These are phyloP conservation scores for Martes flavigula DNA, from an alignment of 2,797 vertebrate genomes.

Conservation along the genomic window DNA sequence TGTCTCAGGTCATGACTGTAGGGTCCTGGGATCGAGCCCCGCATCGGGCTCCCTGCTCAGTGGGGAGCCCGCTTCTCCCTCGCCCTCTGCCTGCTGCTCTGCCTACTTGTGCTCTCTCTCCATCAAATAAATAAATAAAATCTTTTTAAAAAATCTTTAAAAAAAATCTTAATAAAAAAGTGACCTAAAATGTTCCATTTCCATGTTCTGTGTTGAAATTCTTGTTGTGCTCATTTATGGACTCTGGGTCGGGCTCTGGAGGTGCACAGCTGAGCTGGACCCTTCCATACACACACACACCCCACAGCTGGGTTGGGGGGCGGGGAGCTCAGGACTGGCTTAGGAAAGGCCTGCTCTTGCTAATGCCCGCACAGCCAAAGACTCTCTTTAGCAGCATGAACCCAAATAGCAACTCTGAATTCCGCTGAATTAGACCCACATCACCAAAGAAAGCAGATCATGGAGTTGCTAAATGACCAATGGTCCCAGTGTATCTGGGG, in stretches of 20 bases:
- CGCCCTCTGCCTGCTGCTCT: no score
- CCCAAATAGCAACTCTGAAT: neutral
- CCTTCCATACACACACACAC: accelerated
- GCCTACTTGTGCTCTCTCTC: no score
- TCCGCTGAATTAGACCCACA: neutral
- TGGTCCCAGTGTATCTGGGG: neutral
- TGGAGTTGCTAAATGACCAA: neutral
- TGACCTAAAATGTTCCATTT: neutral
- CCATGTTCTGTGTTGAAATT: neutral
- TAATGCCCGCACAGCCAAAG: accelerated
- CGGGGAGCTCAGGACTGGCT: neutral
- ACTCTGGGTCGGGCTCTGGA: neutral
- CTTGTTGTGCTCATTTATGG: neutral
- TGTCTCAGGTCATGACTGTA: no score
- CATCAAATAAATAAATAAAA: no score
- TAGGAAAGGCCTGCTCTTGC: accelerated
- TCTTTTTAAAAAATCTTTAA: no score
- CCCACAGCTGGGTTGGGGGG: no score
- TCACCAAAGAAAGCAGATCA: neutral
- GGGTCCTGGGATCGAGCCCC: no score
- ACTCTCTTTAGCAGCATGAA: neutral
- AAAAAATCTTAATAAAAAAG: neutral
- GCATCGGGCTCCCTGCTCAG: no score
- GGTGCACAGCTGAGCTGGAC: neutral
- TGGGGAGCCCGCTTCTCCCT: no score